Conservation (phyloP, 2,797 vertebrate genomes). For the Stomatorhinus walkeri region DNA sequence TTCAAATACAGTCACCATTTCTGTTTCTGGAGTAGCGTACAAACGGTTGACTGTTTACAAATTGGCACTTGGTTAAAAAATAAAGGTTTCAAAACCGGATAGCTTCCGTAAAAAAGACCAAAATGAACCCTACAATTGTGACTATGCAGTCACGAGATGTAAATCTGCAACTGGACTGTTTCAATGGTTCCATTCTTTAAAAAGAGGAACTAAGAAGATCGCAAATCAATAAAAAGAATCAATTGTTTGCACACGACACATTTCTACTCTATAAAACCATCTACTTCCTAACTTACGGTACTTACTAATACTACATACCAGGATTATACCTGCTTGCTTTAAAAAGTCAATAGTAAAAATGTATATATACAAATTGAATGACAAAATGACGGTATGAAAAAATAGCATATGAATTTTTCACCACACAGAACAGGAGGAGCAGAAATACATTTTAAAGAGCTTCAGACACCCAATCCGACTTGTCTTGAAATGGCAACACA, state of each 20-base stretch:
- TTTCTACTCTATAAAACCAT: constrained; percentile 23
- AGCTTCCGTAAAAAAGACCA: neutral
- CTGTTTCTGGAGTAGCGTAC: neutral
- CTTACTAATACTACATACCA: constrained; percentile 26
- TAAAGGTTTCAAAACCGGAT: neutral
- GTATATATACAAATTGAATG: constrained; percentile 63
- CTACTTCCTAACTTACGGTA: constrained; percentile 21
- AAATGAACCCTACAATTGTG: neutral
- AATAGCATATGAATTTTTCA: constrained; percentile 31
- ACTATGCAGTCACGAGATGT: constrained; percentile 17
- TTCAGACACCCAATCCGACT: constrained; percentile 41
- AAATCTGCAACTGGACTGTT: constrained; percentile 16
- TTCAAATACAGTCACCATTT: neutral
- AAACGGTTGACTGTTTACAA: neutral
- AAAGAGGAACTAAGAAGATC: neutral
- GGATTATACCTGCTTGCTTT: constrained; percentile 6
- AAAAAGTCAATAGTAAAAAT: constrained; percentile 31
- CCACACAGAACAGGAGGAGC: constrained; percentile 54
- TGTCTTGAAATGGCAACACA: neutral
- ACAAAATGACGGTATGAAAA: constrained; percentile 46
- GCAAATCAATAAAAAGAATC: neutral
- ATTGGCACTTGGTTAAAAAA: constrained; percentile 1
- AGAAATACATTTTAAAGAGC: constrained; percentile 58
- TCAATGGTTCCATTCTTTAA: constrained; percentile 12
- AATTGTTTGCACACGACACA: constrained; percentile 17